These are phyloP conservation scores for Agrochola litura DNA, from an alignment of 2,888 invertebrate species.

Conservation along the genomic window DNA sequence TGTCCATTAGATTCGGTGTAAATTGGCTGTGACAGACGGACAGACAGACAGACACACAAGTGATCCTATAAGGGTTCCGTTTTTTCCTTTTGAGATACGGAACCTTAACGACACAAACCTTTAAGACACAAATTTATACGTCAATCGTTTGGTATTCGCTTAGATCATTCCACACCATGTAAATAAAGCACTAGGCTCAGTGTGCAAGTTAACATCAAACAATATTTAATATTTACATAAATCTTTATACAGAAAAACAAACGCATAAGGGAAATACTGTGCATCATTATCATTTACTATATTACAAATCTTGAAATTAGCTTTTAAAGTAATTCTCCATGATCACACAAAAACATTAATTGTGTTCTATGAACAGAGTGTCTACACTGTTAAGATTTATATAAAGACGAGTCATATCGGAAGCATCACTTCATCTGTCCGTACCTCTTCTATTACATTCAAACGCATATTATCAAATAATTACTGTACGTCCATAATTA, in stretches of 20 bases:
- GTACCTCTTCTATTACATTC: not conserved
- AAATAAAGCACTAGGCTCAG: not conserved
- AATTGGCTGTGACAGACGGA: too few species aligned
- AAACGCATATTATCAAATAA: conserved; percentile 18
- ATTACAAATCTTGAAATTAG: not conserved
- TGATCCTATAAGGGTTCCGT: too few species aligned
- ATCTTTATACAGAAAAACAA: not conserved
- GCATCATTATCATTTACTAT: not conserved
- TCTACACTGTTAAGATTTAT: not conserved
- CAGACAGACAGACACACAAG: too few species aligned
- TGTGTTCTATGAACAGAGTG: not conserved
- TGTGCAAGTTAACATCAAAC: not conserved
- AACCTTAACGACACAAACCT: too few species aligned
- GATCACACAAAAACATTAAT: conserved; percentile 22
- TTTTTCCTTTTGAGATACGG: too few species aligned
- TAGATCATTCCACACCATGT: not conserved
- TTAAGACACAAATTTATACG: not conserved
- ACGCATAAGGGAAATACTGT: not conserved
- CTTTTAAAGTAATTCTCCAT: conserved; percentile 7
- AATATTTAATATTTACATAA: not conserved
- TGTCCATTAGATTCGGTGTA: too few species aligned
- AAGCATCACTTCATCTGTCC: conserved; percentile 7
- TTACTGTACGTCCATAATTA: conserved; percentile 34
- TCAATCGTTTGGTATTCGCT: not conserved
- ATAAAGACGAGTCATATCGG: conserved; percentile 12